Conservation (phyloP, 2,888 invertebrate genomes). For the Orthonychiurus folsomi region DNA sequence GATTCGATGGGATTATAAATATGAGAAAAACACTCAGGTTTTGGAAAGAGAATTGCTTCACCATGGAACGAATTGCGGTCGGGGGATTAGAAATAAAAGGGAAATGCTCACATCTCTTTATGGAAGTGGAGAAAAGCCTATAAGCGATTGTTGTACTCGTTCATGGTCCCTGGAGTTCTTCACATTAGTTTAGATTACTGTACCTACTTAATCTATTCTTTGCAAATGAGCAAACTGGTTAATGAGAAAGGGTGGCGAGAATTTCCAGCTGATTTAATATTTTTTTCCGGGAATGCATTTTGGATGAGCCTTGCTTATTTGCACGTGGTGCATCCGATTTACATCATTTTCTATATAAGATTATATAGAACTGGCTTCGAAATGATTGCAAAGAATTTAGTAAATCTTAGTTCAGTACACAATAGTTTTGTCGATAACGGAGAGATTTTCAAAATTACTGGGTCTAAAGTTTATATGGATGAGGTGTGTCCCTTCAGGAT, state of each 20-base stretch:
- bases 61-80: not conserved
- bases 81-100: no score
- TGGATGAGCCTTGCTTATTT: slow-evolving; percentile 7
- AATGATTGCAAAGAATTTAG: not conserved
- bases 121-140: not conserved
- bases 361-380: slow-evolving; percentile 6
- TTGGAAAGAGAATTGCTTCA: not conserved
- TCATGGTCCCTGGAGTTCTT: not conserved
- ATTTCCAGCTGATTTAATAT: not conserved
- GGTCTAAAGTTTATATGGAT: not conserved
- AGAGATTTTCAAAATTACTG: not conserved
- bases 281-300: not conserved
- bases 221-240: not conserved
- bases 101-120: not conserved
- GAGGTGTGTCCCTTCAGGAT: no score
- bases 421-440: not conserved
- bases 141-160: not conserved
- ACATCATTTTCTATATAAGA: slow-evolving; percentile 8
- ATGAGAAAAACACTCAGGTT: not conserved
- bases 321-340: not conserved
- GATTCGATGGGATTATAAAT: not conserved
- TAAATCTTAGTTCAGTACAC: no score
- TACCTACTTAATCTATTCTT: not conserved
- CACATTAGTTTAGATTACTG: not conserved
- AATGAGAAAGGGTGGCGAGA: no score